Conservation (phyloP, 1,140 invertebrate species). For the Anastrepha ludens region DNA sequence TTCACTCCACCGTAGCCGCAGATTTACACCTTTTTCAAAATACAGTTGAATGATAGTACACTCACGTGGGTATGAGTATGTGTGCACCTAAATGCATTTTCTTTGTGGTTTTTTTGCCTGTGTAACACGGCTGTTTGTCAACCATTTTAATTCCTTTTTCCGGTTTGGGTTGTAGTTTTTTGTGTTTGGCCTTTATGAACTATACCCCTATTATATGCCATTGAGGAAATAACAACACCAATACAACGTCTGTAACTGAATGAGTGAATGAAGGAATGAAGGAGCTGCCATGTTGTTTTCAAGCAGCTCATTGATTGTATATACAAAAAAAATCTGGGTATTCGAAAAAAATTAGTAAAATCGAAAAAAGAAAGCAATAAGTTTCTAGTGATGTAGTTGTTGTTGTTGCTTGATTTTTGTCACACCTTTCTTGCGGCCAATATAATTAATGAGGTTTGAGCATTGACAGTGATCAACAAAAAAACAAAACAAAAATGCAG, state of each 20-base stretch:
- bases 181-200: not conserved
- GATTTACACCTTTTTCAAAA: constrained; percentile 44
- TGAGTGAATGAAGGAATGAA: not conserved
- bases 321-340: not conserved
- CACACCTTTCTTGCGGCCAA: constrained; percentile 8
- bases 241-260: not conserved
- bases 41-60: constrained; percentile 15
- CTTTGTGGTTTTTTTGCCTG: not conserved
- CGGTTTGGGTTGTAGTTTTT: constrained; percentile 14
- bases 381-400: not conserved
- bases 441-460: constrained; percentile 15
- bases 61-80: not conserved
- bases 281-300: constrained; percentile 46
- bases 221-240: constrained; percentile 14
- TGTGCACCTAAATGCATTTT: not conserved
- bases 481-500: not conserved
- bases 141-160: constrained; percentile 50
- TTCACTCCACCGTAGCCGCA: not conserved
- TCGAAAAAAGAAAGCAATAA: constrained; percentile 16
- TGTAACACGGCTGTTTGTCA: constrained; percentile 29
- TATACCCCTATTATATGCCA: not conserved
- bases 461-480: not conserved
- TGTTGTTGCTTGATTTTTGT: not conserved
- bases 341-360: not conserved
- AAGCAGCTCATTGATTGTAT: constrained; percentile 38